Base-by-base conservation (phyloP, 2,888 invertebrate species). In the Lissocephala sabroskyi region DNA sequence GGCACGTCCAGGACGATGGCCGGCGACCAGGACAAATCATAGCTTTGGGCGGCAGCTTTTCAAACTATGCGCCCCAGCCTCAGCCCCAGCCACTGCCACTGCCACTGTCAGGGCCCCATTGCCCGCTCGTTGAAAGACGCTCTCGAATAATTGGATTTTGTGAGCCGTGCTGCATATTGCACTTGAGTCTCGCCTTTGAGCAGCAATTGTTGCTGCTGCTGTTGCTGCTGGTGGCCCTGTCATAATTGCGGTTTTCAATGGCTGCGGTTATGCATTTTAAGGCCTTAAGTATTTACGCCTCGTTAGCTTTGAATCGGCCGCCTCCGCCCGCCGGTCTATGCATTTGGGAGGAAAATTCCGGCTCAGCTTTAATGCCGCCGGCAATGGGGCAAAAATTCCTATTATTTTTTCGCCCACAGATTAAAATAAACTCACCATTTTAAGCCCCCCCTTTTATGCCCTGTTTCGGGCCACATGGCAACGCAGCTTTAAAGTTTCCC, bases 261-360 rank as follows among this genome's bases (percentile, higher is more conserved):
- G 16, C 17, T 45, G 41, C 44, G 43, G 49, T 48, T 48, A 13
- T 62, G 56, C 62, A 56, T 64, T 61, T 66, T 39, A 57, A 70
- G 57, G 56, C 53, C 42, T 53, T 62, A 64, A 73, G 68, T 61
- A 74, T 76, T 76, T 76, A 71, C 76, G 76, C 79, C 65, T 76
- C 79, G 76, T 78, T 79, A 71, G 62, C 58, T 71, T 59, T 59
- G 66, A 76, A 76, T 76, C 62, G 60, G 58, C 49, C n/a, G n/a
- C n/a, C n/a, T n/a, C n/a, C n/a, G n/a, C n/a, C n/a, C n/a, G n/a
- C n/a, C n/a, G n/a, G n/a, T n/a, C n/a, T n/a, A n/a, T n/a, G n/a
- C n/a, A n/a, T n/a, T n/a, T n/a, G n/a, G n/a, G n/a, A n/a, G n/a
- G n/a, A n/a, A n/a, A n/a, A n/a, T n/a, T n/a, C n/a, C n/a, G n/a